Percentiles rank a stretch among this genome's conserved stretches.
phyloP scores from a whole-genome alignment of 53 echinoderm and acorn worm genomes.

The Antedon mediterranea region DNA sequence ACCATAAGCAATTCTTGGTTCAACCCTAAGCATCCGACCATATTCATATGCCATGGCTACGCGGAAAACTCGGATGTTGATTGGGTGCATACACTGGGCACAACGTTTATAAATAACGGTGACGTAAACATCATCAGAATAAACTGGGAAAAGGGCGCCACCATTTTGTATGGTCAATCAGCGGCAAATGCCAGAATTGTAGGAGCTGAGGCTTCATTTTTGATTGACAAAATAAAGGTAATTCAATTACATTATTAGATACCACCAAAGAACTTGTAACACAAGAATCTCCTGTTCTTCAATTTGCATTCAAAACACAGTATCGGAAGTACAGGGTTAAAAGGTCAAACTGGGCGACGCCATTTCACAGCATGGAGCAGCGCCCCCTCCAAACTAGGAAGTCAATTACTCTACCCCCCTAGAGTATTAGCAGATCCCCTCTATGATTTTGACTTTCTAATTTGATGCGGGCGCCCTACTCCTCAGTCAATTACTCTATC shows the following conservation, averaged over 20 bases:
- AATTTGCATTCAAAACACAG: no score
- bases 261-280: no score
- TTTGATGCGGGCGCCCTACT: no score
- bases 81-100: conserved; percentile 64
- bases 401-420: no score
- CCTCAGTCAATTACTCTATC: no score
- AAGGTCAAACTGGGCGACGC: no score
- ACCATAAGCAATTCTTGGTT: conserved; percentile 41
- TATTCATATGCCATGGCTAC: conserved; percentile 12
- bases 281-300: no score
- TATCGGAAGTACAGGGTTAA: no score
- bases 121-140: conserved; percentile 76
- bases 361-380: no score
- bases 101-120: conserved; percentile 37
- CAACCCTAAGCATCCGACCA: conserved; percentile 25
- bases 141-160: conserved; percentile 55
- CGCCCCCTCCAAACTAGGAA: no score
- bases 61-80: conserved; percentile 39
- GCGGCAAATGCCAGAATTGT: conserved; percentile 78
- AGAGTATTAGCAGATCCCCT: no score
- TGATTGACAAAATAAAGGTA: conserved; percentile 73
- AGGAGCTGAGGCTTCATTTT: conserved; percentile 69
- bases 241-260: not conserved
- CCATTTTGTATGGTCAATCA: conserved; percentile 43
- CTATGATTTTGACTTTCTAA: no score